A percentile compares a stretch with the other conserved stretches of the same genome.
phyloP scores from a whole-genome alignment of 2,797 vertebrate genomes.

The Prunella strophiata region DNA sequence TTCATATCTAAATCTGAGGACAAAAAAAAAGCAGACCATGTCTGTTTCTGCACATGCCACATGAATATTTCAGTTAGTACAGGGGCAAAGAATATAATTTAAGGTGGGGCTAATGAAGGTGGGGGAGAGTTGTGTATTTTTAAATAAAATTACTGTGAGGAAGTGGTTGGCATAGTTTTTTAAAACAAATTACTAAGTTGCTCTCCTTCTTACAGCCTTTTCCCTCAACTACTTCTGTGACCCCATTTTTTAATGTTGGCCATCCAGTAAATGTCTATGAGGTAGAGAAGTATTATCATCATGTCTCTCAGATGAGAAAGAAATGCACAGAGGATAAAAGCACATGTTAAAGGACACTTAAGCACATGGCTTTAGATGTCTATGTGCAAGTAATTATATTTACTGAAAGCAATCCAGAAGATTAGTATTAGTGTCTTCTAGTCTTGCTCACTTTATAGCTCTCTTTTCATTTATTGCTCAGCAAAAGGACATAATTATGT shows the following conservation, averaged over 20 bases:
- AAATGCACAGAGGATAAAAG: not conserved
- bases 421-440: not conserved
- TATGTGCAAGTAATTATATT: not conserved
- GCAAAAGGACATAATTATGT: not conserved
- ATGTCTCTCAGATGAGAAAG: not conserved
- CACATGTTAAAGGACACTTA: not conserved
- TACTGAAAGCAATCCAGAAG: not conserved
- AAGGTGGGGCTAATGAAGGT: not conserved
- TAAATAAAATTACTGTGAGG: not conserved
- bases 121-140: not conserved
- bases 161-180: not conserved
- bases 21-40: not conserved
- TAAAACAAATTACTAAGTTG: not conserved
- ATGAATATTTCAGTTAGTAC: not conserved
- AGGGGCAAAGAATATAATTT: not conserved
- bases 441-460: not conserved
- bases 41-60: fast-evolving
- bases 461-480: not conserved
- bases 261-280: not conserved
- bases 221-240: not conserved
- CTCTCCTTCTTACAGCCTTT: not conserved
- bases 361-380: not conserved
- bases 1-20: not conserved
- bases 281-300: not conserved
- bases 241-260: not conserved